Conservation (phyloP, 2,888 invertebrate species). For the Camptogramma bilineatum region DNA sequence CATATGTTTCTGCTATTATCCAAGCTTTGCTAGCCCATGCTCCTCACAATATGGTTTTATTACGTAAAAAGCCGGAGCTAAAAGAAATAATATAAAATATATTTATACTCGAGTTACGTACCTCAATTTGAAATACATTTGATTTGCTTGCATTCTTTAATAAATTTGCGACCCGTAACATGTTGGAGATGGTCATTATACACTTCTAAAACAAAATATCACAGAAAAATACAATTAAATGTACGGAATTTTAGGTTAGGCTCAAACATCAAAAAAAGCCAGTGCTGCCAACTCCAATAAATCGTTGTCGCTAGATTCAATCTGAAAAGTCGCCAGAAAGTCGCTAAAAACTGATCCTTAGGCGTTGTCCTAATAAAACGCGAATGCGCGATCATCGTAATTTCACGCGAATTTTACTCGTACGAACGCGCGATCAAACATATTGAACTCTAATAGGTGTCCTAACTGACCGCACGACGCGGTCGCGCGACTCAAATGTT, state of each 20-base stretch:
- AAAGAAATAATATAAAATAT: constrained; percentile 1
- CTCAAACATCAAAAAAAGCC: too few species aligned
- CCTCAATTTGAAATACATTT: constrained; percentile 63
- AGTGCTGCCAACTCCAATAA: too few species aligned
- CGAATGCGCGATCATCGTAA: too few species aligned
- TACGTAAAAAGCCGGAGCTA: constrained; percentile 26
- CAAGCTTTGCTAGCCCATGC: neutral
- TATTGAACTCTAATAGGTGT: too few species aligned
- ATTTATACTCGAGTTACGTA: constrained; percentile 41
- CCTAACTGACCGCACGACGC: too few species aligned
- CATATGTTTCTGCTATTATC: neutral
- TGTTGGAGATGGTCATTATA: constrained; percentile 72
- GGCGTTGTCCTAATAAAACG: too few species aligned
- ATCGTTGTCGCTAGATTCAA: too few species aligned
- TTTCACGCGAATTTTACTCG: too few species aligned
- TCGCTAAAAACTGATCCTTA: too few species aligned
- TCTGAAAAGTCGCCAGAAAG: too few species aligned
- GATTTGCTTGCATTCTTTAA: constrained; percentile 59
- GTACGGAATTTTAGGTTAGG: constrained; percentile 28
- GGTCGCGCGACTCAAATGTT: too few species aligned
- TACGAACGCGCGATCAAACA: too few species aligned
- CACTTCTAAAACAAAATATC: constrained; percentile 49
- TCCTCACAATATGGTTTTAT: constrained; percentile 1
- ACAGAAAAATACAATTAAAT: constrained; percentile 50
- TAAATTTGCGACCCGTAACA: constrained; percentile 61